Evolutionary conservation across 2,888 invertebrate genomes (phyloP).

Genomic region (Synanthedon andrenaeformis): DNA sequence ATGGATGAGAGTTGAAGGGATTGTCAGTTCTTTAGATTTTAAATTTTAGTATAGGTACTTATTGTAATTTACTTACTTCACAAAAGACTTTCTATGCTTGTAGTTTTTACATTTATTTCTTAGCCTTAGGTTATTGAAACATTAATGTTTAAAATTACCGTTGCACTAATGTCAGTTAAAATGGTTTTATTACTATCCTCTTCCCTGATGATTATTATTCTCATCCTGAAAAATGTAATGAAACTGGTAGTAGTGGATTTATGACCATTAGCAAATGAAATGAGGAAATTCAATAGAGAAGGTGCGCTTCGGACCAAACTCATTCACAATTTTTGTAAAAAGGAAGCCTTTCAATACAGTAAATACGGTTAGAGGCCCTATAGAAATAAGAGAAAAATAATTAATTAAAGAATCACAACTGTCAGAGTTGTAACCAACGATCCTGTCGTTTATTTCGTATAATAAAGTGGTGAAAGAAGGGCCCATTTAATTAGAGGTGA

Average conservation of each 20-base stretch:
- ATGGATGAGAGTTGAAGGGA: conserved; percentile 46
- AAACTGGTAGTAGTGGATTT: neutral
- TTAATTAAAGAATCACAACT: neutral
- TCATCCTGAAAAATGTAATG: no score
- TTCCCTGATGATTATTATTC: no score
- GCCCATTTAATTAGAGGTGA: conserved; percentile 67
- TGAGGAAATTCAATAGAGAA: no score
- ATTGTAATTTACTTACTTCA: neutral
- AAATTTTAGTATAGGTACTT: neutral
- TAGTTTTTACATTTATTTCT: no score
- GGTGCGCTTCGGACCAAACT: no score
- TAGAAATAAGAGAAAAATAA: neutral
- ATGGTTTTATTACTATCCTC: no score
- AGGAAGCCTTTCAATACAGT: neutral
- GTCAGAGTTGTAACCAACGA: conserved; percentile 7
- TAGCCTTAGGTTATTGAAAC: no score
- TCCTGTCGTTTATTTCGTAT: conserved; percentile 59
- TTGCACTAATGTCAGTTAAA: no score
- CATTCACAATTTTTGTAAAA: neutral
- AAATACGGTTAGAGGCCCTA: neutral
- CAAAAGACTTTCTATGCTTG: neutral
- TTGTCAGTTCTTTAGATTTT: conserved; percentile 10
- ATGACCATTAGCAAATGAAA: no score
- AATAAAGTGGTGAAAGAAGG: conserved; percentile 67
- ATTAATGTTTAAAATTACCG: no score